Evolutionary conservation across 2,797 vertebrate species (phyloP), one percentile per base, ranked within the genome.

Genomic region (Cossypha dichroa): DNA sequence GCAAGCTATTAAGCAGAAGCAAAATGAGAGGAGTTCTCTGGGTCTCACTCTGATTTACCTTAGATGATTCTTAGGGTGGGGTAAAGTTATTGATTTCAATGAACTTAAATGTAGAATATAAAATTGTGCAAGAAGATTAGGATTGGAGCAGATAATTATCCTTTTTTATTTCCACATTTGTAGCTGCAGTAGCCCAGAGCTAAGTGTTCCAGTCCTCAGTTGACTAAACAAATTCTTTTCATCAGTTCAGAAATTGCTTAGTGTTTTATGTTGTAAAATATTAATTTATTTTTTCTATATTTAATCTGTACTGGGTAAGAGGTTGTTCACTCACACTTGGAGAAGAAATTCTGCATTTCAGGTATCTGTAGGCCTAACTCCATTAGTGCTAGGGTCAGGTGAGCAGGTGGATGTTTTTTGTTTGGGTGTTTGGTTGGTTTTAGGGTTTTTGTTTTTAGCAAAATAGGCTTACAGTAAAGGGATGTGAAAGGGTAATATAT

Each of bases 181-280:
- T 83, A 88, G 62, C 54, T 66, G 18, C 68, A 84, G 64, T 78
- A 91, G 73, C 66, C 82, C 55, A 69, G 54, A 86, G 79, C 82
- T 72, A 77, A 85, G 34, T 45, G 49, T 78, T 88, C 22, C 41
- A 52, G 68, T 92, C 77, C 23, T 36, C 54, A 88, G 66, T 72
- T 78, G 77, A 67, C 85, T 70, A 92, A 94, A 96, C 56, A 85
- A 85, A 75, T 81, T 86, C 11, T 87, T 90, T 87, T 88, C 28
- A 75, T 81, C 73, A 29, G 55, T 83, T 96, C 75, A 93, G 75
- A 88, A 81, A 82, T 40, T 90, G 49, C 54, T 68, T 82, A 62
- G 76, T 88, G 43, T 74, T 94, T 93, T 77, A 68, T 54, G 58
- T 72, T 85, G 41, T 89, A 93, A 94, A 93, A 88, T 91, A 75